Evolutionary conservation across 30 jellyfish, hydroid and myxozoan genomes (phyloP).

Genomic region (Rhopilema esculentum): DNA sequence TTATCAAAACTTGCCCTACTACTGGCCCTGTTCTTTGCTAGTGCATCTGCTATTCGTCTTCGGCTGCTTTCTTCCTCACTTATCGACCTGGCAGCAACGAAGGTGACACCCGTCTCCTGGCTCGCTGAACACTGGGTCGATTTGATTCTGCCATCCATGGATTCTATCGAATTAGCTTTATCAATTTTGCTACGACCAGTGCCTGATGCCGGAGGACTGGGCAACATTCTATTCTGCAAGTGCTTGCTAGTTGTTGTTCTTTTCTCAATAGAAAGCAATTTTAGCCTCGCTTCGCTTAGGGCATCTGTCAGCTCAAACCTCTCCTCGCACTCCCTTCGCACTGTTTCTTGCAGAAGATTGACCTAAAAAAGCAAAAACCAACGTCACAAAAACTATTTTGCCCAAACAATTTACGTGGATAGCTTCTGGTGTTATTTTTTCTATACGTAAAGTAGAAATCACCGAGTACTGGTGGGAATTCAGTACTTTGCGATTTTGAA

Average conservation of each 20-base stretch:
- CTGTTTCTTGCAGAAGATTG: slow-evolving; percentile 82
- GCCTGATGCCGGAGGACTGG: slow-evolving; percentile 47
- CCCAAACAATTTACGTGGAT: not conserved
- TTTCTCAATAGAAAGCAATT: slow-evolving; percentile 60
- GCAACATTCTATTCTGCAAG: slow-evolving; percentile 2
- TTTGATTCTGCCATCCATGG: slow-evolving; percentile 1
- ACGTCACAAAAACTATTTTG: not conserved
- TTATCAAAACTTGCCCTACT: slow-evolving; percentile 60
- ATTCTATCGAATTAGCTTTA: slow-evolving; percentile 21
- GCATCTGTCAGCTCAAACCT: slow-evolving; percentile 92
- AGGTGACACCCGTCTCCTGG: slow-evolving; percentile 31
- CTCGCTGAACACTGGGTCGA: slow-evolving; percentile 23
- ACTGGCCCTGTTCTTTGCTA: slow-evolving; percentile 59
- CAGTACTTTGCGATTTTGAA: no score
- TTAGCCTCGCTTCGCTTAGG: slow-evolving; percentile 83
- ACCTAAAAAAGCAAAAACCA: slow-evolving; percentile 47
- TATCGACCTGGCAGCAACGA: not conserved
- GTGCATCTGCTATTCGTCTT: slow-evolving; percentile 76
- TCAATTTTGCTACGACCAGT: slow-evolving; percentile 12
- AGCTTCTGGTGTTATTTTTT: not conserved
- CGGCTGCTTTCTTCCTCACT: slow-evolving; percentile 42
- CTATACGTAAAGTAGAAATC: not conserved
- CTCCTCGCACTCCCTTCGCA: slow-evolving; percentile 97
- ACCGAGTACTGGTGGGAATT: no score
- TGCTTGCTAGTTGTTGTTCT: not conserved